Percentiles rank a stretch among this genome's conserved stretches.
phyloP scores from a whole-genome alignment of 2,888 invertebrate species.

The Acleris literana region DNA sequence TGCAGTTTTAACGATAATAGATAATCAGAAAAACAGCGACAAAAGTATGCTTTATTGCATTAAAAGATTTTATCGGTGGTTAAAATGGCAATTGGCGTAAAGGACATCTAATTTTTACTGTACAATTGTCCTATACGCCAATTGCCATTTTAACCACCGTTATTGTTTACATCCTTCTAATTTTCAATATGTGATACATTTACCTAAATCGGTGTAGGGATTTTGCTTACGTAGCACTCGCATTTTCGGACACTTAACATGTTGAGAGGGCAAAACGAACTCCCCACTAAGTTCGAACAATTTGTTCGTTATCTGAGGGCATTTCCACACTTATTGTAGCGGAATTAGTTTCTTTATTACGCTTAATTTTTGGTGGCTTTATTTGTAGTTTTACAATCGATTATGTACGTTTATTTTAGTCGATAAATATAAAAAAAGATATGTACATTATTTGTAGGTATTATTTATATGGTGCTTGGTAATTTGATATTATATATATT shows the following conservation, averaged over 20 bases:
- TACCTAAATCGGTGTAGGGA: constrained; percentile 53
- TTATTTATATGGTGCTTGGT: constrained; percentile 58
- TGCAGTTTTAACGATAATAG: background rate
- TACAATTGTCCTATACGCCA: no score
- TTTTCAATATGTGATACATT: constrained; percentile 50
- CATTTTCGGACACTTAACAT: constrained; percentile 45
- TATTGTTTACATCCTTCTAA: constrained; percentile 51
- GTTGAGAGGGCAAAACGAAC: constrained; percentile 14
- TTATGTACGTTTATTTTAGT: constrained; percentile 19
- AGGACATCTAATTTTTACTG: no score
- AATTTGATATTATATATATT: constrained; percentile 41
- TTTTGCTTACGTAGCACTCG: constrained; percentile 57
- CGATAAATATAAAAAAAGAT: background rate
- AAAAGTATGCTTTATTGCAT: constrained; percentile 2
- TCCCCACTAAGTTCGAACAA: constrained; percentile 1
- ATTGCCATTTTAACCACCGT: no score
- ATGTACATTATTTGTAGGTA: constrained; percentile 46
- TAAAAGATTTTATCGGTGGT: constrained; percentile 32
- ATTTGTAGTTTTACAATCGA: constrained; percentile 12
- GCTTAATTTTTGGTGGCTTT: constrained; percentile 27
- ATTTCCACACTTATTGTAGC: constrained; percentile 16
- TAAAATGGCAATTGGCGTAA: no score
- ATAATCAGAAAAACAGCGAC: background rate
- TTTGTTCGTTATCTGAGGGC: constrained; percentile 2
- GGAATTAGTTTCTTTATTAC: constrained; percentile 20